Evolutionary conservation across 2,888 invertebrate genomes (phyloP), one percentile per base, ranked within the genome.

Genomic region (Caprella mutica): DNA sequence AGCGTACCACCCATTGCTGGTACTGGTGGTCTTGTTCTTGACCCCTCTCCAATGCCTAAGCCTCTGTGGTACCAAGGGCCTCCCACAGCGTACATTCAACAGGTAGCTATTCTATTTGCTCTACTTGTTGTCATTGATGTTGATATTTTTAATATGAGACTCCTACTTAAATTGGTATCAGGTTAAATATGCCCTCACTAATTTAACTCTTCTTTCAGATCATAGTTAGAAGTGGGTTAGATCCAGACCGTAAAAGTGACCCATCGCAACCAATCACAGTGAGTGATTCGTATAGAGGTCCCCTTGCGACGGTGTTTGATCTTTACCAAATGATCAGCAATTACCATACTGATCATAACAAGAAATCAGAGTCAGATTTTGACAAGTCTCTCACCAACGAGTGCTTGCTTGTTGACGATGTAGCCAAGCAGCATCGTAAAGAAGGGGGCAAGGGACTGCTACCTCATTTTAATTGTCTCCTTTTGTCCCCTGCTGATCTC

Each of bases 401-500:
- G 33, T 65, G 65, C 39, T 55, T 65, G 1, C 54, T 57, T 14
- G 62, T 61, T 9, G 65, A 65, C 52, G 62, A 55, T 52, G 61
- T 62, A 23, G 62, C 61, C 39, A 59, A 59, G 55, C 48, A 48
- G 30, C 48, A 48, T 26, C 44, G 48, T 33, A 62, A 56, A 46
- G 44, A 56, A 44, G 55, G 55, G 50, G 38, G 56, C 54, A 48
- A 55, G 33, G 59, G 60, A 9, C 55, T 57, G 14, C 77, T 96
- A 65, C 94, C 96, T 0, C 87, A 93, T 71, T 94, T 90, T 72
- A 86, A 84, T 71, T 96, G 96, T 72, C 78, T 96, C 26, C 76
- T 91, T 38, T 75, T 96, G 8, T 94, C 94, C 1, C 96, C 94
- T 0, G 92, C 91, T 5, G 92, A 90, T 75, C 78, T 96, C 58